These are phyloP conservation scores for Adela reaumurella DNA, from an alignment of 2,888 invertebrate species.

Conservation along the genomic window DNA sequence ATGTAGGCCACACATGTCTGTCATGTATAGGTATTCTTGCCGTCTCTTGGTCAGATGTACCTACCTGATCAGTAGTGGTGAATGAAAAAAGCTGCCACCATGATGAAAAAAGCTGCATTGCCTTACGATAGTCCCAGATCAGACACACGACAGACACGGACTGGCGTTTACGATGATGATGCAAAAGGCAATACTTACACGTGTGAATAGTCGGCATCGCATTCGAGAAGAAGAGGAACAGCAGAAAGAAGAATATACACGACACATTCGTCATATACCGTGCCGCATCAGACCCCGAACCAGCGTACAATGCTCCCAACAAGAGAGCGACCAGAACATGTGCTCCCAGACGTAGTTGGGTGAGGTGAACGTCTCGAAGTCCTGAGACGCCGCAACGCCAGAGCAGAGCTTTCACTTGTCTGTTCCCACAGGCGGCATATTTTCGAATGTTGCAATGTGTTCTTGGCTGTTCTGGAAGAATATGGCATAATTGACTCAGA, in stretches of 20 bases:
- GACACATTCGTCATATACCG: constrained; percentile 54
- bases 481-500: too few relatives aligned
- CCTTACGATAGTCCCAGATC: too few relatives aligned
- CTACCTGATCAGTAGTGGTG: too few relatives aligned
- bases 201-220: constrained; percentile 61
- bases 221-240: constrained; percentile 61
- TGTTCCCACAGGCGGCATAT: constrained; percentile 25
- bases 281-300: constrained; percentile 54
- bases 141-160: too few relatives aligned
- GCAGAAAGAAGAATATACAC: constrained; percentile 56
- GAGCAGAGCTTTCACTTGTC: constrained; percentile 32
- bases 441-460: background rate
- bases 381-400: constrained; percentile 35
- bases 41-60: too few relatives aligned
- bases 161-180: too few relatives aligned
- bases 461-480: too few relatives aligned
- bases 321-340: constrained; percentile 54
- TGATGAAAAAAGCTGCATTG: too few relatives aligned
- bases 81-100: too few relatives aligned
- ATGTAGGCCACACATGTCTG: too few relatives aligned
- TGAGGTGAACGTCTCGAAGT: constrained; percentile 37
- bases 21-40: too few relatives aligned
- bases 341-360: constrained; percentile 46
- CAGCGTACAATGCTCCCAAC: constrained; percentile 53
- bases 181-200: too few relatives aligned